phyloP scores from a whole-genome alignment of 2,888 invertebrate species.

The Crocallis elinguaria region DNA sequence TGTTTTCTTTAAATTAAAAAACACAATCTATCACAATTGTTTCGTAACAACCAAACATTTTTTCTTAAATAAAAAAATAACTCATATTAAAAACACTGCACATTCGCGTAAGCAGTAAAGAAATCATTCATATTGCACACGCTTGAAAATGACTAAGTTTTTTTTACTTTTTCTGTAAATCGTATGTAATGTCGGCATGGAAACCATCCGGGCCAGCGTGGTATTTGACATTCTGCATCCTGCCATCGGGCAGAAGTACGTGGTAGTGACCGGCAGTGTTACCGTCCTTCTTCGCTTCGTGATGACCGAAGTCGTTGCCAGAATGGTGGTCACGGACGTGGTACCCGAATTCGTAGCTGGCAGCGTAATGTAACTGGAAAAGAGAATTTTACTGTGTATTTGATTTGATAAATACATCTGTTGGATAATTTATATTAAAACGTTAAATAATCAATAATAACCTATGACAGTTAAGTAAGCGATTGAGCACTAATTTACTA shows the following conservation, averaged over 20 bases:
- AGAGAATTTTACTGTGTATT: not conserved
- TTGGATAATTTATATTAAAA: not conserved
- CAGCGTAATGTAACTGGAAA: conserved; percentile 85
- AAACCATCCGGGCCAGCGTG: conserved; percentile 91
- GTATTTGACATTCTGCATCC: conserved; percentile 91
- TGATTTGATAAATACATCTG: no score
- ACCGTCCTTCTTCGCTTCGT: conserved; percentile 88
- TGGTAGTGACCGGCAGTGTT: conserved; percentile 90
- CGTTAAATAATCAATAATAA: no score
- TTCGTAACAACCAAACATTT: not conserved
- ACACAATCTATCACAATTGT: conserved; percentile 16
- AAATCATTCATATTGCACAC: conserved; percentile 23
- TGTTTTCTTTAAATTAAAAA: not conserved
- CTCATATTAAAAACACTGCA: conserved; percentile 1
- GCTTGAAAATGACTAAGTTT: not conserved
- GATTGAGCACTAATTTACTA: no score
- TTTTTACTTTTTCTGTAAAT: conserved; percentile 46
- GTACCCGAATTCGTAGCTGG: conserved; percentile 88
- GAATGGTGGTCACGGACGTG: conserved; percentile 88
- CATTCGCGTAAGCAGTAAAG: not conserved
- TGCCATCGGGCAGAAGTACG: conserved; percentile 91
- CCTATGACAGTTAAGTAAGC: no score
- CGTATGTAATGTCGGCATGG: conserved; percentile 91
- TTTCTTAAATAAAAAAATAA: not conserved
- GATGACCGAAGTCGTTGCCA: conserved; percentile 91